Evolutionary conservation across 2,113 vertebrate genomes (phyloP), one percentile per base, ranked within the genome.

Genomic region (Marmota flaviventris): DNA sequence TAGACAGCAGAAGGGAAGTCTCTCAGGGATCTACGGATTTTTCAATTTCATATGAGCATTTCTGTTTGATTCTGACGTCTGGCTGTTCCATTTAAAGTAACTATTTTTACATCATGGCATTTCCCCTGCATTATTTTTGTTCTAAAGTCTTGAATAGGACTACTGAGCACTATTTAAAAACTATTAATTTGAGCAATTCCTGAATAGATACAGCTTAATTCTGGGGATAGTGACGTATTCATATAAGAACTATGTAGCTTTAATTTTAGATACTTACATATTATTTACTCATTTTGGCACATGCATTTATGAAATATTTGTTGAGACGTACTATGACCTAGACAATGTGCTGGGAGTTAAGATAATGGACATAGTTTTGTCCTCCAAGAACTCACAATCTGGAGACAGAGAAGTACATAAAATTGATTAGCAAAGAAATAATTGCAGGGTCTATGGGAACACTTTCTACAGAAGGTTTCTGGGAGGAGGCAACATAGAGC

Each of bases 41-140:
- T 97, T 95, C 27, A 4, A 82, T 94, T 96, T 95, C 63, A 76
- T 94, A 34, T 88, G 93, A 96, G 24, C 76, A 85, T 97, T 96
- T 93, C 51, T 95, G 53, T 97, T 96, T 93, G 61, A 77, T 89
- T 95, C 89, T 96, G 90, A 93, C 20, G 45, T 96, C 76, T 96
- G 84, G 58, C 85, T 94, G 32, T 96, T 97, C 78, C 92, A 87
- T 63, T 94, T 97, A 78, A 88, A 79, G 92, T 93, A 90, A 94
- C 82, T 96, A 63, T 96, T 96, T 96, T 96, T 89, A 77, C 70
- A 95, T 81, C 2, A 5, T 89, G 89, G 78, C 78, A 96, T 96
- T 96, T 94, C 17, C 53, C 51, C 48, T 96, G 89, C 20, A 61
- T 97, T 96, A 94, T 93, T 95, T 95, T 91, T 87, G 32, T 92